Evolutionary conservation across 1,140 invertebrate species (phyloP), one percentile per base, ranked within the genome.

Genomic region (Carposina sasakii): DNA sequence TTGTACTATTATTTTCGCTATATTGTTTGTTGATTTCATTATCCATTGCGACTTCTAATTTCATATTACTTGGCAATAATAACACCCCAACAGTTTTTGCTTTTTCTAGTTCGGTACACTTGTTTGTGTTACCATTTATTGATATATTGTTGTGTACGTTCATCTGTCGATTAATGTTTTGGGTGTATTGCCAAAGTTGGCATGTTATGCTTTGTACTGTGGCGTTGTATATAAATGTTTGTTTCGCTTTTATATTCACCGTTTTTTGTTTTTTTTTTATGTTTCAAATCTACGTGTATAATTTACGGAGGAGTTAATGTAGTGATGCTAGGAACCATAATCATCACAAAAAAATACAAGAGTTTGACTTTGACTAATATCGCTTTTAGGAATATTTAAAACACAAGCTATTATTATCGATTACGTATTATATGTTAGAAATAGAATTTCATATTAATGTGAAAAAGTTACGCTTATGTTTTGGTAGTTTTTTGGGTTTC

Each of bases 291-390:
- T 71, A 66, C 56, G 60, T 67, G 66, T 53, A 63, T 64, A 60
- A 53, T 57, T 60, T 57, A 59, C 54, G 44, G 63, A 64, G 45
- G 51, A 67, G 42, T 61, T 55, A 21, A 12, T 48, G 72, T 77
- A 76, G 74, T 48, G 49, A 57, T 28, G 67, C 67, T 62, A 70
- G 64, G 67, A 63, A 59, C 63, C 68, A 71, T 46, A 71, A 13
- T 48, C 66, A 70, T 73, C 69, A 75, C 63, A 68, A 67, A 52
- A 34, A 65, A 56, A 71, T 64, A 76, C 45, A 73, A 84, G 81
- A 84, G 81, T 84, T 84, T 84, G 81, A 84, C 81, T 84, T 84
- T 84, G 81, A 81, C 61, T 73, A 71, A 57, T 72, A 68, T 71
- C 54, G 67, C 67, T 54, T 46, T 55, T 63, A 59, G 46, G 51